Evolutionary conservation across 2,113 vertebrate species (phyloP), one percentile per base, ranked within the genome.

Genomic region (Microtus pennsylvanicus): DNA sequence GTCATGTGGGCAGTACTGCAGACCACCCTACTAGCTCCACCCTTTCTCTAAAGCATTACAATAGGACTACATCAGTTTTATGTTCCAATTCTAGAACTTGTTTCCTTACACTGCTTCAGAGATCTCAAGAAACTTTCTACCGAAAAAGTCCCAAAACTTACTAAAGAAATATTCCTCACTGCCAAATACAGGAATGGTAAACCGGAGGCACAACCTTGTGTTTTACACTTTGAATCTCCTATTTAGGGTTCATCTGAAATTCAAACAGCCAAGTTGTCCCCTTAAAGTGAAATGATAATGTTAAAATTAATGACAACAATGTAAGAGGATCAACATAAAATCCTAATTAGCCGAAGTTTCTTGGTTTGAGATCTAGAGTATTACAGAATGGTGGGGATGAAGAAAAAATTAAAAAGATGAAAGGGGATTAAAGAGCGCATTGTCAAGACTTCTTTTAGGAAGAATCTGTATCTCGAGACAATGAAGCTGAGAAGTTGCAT

Each of bases 211-310:
- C 0, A 61, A 17, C 17, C 38, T 52, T 69, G 10, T 52, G 17
- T 75, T 87, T 87, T 75, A 82, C 92, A 77, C 9, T 30, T 86
- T 94, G 58, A 33, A 86, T 45, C 55, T 74, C 35, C 42, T 93
- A 70, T 26, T 82, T 30, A 75, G 67, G 91, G 19, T 61, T 26
- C 33, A 94, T 74, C 58, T 87, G 1, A 92, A 92, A 16, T 45
- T 10, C 45, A 91, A 87, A 89, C 24, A 93, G 11, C 61, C 86
- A 75, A 93, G 85, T 47, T 77, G 45, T 89, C 42, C 83, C 5
- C 52, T 93, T 67, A 22, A 88, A 90, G 77, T 61, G 50, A 94
- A 82, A n/a, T 77, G 12, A 33, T 61, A 19, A 9, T 52, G 13
- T 87, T 95, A 88, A 91, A 89, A 47, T 87, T 83, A 72, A 90